Conservation (phyloP, 2,888 invertebrate species). For the Gryllus longicercus region DNA sequence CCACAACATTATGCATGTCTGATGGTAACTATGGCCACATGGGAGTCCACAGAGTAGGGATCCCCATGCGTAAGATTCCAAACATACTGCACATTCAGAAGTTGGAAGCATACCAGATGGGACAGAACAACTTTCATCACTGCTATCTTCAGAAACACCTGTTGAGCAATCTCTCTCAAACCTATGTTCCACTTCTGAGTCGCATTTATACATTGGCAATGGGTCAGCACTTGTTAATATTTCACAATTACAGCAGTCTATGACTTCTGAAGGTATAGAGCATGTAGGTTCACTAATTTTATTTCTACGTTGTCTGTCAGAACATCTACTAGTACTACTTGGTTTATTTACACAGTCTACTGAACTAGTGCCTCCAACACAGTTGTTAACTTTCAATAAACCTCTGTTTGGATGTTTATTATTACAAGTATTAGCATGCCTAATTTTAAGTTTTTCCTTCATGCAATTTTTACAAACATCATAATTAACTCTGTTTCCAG, state of each 20-base stretch:
- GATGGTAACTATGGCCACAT: conserved; percentile 53
- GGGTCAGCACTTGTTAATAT: not conserved
- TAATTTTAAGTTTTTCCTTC: conserved; percentile 23
- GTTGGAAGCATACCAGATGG: conserved; percentile 44
- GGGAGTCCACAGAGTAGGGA: conserved; percentile 51
- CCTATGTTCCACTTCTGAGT: not conserved
- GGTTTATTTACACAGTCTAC: not conserved
- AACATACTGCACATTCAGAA: conserved; percentile 52
- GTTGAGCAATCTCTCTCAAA: not conserved
- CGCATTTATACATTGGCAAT: not conserved
- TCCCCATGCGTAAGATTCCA: conserved; percentile 47
- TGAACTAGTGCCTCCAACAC: not conserved
- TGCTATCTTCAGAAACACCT: conserved; percentile 32
- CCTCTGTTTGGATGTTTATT: conserved; percentile 19
- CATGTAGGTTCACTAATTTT: not conserved
- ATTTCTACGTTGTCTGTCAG: conserved; percentile 1
- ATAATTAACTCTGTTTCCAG: not conserved
- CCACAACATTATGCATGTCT: conserved; percentile 52
- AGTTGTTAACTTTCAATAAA: not conserved
- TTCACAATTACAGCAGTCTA: not conserved
- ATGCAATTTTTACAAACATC: conserved; percentile 5
- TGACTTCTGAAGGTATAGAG: not conserved
- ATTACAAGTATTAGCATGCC: conserved; percentile 21
- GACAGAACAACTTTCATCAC: conserved; percentile 35
- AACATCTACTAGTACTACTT: not conserved